phyloP scores from a whole-genome alignment of 2,113 vertebrate species.

The Dasyurus viverrinus region DNA sequence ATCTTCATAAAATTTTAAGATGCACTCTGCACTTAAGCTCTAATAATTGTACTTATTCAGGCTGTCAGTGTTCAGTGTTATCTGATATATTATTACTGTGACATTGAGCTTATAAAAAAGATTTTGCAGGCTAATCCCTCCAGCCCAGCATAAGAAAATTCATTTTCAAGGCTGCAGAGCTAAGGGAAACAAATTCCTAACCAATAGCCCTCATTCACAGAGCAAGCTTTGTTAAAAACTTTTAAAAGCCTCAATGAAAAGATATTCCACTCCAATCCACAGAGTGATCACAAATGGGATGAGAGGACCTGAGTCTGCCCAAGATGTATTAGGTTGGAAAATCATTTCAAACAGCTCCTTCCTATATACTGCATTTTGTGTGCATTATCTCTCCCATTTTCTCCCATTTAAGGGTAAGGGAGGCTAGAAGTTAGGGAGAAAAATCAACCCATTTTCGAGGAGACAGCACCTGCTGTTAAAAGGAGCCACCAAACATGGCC shows the following conservation, averaged over 20 bases:
- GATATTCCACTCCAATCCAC: background rate
- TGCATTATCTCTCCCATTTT: background rate
- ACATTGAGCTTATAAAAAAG: background rate
- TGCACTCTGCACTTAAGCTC: background rate
- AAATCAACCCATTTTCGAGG: background rate
- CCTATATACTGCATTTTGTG: background rate
- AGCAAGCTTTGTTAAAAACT: background rate
- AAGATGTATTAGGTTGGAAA: background rate
- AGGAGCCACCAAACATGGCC: background rate
- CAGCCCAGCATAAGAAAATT: background rate
- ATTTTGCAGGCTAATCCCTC: background rate
- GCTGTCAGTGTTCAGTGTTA: background rate
- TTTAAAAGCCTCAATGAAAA: background rate
- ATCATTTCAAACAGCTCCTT: background rate
- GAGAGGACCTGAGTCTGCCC: background rate
- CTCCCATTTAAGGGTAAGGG: constrained; percentile 18
- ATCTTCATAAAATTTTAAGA: constrained; percentile 3
- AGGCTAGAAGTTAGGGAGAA: constrained; percentile 1
- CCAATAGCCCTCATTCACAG: background rate
- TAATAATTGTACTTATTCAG: background rate
- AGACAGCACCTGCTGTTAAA: background rate
- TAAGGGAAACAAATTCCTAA: background rate
- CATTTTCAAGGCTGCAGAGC: background rate
- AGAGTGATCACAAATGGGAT: background rate
- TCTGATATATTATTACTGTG: background rate